Evolutionary conservation across 2,113 vertebrate species (phyloP).

Genomic region (Quiscalus mexicanus): DNA sequence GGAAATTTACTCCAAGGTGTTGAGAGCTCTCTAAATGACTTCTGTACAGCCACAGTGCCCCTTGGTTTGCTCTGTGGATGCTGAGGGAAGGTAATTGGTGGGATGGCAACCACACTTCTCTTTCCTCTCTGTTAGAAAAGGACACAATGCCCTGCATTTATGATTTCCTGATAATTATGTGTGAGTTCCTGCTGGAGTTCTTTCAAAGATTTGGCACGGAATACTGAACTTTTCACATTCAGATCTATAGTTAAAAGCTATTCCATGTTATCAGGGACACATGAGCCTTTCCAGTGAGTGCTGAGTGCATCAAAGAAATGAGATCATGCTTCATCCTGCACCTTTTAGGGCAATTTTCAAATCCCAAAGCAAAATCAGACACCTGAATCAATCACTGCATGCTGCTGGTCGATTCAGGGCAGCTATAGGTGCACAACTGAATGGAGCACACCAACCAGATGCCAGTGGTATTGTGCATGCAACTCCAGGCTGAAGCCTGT

Average conservation of each 20-base stretch:
- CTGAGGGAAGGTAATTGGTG: neutral
- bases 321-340: neutral
- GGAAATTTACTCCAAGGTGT: neutral
- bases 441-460: too few relatives aligned
- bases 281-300: neutral
- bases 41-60: neutral
- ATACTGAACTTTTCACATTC: neutral
- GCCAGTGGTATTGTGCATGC: neutral
- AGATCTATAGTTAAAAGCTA: neutral
- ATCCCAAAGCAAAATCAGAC: neutral
- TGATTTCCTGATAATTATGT: neutral
- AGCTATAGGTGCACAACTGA: neutral
- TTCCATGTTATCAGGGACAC: neutral
- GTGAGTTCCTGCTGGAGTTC: neutral
- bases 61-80: neutral
- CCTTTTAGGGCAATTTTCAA: neutral
- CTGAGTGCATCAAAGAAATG: neutral
- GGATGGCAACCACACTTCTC: neutral
- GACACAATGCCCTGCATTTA: neutral
- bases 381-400: neutral
- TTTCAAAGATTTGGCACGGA: neutral
- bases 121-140: neutral
- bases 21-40: neutral
- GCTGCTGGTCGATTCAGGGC: neutral
- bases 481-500: neutral